Evolutionary conservation across 2,888 invertebrate genomes (phyloP), one percentile per base, ranked within the genome.

Genomic region (Dryobota labecula): DNA sequence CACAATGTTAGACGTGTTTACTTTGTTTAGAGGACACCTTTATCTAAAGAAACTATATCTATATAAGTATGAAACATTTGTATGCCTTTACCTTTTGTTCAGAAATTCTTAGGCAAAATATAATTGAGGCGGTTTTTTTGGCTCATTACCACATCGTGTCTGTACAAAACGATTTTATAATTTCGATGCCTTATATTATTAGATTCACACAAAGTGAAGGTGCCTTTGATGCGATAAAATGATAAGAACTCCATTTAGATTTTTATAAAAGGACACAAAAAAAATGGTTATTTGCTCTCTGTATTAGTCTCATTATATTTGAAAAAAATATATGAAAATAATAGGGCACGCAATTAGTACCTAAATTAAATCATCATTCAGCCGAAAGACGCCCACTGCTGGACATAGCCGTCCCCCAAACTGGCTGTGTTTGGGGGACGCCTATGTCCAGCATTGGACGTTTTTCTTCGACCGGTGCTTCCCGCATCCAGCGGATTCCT

Each of bases 151-250:
- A 27, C 2, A 51, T 58, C 30, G 24, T 47, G 18, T 11, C 43
- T 43, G 41, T 20, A 47, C 13, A 67, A 54, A 53, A 41, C 15
- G 24, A 43, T 61, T 73, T 13, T 53, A 41, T 24, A 49, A 64
- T 54, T 53, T 57, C 5, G n/a, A 74, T 36, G 36, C 0, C n/a
- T 6, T 20, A n/a, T 43, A 56, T 30, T 60, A 60, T 36, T 38
- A 30, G 30, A 45, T 57, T 71, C 20, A 51, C 18, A 62, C 15
- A 33, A 54, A 15, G 9, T 33, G 13, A 56, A 70, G 7, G 18
- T 49, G n/a, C 24, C n/a, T 54, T 56, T 74, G 30, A 56, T 33
- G n/a, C 6, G 41, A 30, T 45, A 11, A 60, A 20, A 18, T 30
- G 54, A 69, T 30, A 76, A 60, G 18, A n/a, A 41, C 38, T 27